These are phyloP conservation scores for Tupaia chinensis DNA, from an alignment of 2,113 vertebrate genomes.

Conservation along the genomic window DNA sequence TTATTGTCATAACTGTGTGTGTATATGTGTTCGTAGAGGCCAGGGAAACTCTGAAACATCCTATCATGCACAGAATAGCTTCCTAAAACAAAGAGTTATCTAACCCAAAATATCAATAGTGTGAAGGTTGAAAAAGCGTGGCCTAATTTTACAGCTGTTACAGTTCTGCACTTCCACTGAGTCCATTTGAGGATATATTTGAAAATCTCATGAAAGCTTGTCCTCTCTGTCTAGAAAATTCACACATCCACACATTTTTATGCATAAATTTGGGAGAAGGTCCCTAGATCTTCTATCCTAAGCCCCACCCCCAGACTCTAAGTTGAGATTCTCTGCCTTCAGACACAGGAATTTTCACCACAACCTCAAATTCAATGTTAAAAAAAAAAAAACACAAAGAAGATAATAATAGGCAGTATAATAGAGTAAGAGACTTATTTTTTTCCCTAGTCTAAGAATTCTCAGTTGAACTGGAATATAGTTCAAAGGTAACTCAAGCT, in stretches of 20 bases:
- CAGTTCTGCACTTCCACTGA: neutral
- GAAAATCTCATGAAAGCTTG: neutral
- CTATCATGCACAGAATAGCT: neutral
- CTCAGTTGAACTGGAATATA: neutral
- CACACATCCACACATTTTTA: neutral
- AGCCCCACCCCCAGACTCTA: neutral
- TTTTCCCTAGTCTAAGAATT: neutral
- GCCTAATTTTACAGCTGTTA: constrained; percentile 3
- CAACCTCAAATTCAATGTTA: constrained; percentile 9
- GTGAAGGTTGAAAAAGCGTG: constrained; percentile 1
- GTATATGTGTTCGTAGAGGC: neutral
- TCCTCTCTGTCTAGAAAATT: constrained; percentile 33
- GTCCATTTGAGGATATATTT: neutral
- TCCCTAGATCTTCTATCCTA: neutral
- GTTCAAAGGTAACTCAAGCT: constrained; percentile 18
- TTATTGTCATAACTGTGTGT: neutral
- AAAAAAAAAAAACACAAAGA: neutral
- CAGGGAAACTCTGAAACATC: neutral
- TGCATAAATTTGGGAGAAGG: neutral
- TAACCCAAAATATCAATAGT: neutral
- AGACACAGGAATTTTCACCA: constrained; percentile 36
- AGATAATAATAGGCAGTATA: neutral
- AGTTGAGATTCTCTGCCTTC: neutral
- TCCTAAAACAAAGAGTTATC: neutral
- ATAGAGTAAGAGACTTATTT: neutral